Evolutionary conservation across 2,888 invertebrate genomes (phyloP), one percentile per base, ranked within the genome.

Genomic region (Scrobipalpa atriplicella): DNA sequence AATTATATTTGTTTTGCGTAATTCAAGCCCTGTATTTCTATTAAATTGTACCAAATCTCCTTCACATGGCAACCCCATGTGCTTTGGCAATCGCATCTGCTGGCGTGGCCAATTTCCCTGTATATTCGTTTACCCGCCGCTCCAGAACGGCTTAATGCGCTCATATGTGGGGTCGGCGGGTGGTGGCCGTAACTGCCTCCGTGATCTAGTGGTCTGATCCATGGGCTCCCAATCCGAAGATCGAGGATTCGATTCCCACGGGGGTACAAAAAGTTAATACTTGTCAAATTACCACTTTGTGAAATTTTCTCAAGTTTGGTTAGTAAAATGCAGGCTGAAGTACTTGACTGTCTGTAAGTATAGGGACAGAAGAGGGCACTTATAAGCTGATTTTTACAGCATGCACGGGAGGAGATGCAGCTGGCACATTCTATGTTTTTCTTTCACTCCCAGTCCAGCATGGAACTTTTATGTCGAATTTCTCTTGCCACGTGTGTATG

Each of bases 101-200:
- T 80, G 77, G 79, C 64, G 60, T 16, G 73, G 78, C 81, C 91
- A 89, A 92, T 90, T 90, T 90, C 86, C 89, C 81, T 86, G 80
- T 84, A 91, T 92, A 92, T 92, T 92, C 92, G 92, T 91, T 92
- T 92, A 92, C 88, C 83, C 81, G 80, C 81, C 82, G 86, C 90
- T 90, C 89, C 82, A 52, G 63, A 63, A 52, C 52, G 52, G 63
- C 62, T 62, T 62, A 52, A 63, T 63, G 63, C 38, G 16, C 51
- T 52, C 52, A 29, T 29, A 29, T 47, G 11, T 16, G 29, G 58
- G 36, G 9, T 10, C 11, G 41, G 39, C 19, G 60, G 60, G n/a
- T 29, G 29, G 29, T 29, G 19, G 62, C 62, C 47, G 2, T 43
- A 51, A 41, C 41, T 19, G 16, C 29, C 29, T 29, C 29, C 29